These are phyloP conservation scores for Vollenhovia emeryi DNA, from an alignment of 1,140 invertebrate genomes.

Conservation along the genomic window DNA sequence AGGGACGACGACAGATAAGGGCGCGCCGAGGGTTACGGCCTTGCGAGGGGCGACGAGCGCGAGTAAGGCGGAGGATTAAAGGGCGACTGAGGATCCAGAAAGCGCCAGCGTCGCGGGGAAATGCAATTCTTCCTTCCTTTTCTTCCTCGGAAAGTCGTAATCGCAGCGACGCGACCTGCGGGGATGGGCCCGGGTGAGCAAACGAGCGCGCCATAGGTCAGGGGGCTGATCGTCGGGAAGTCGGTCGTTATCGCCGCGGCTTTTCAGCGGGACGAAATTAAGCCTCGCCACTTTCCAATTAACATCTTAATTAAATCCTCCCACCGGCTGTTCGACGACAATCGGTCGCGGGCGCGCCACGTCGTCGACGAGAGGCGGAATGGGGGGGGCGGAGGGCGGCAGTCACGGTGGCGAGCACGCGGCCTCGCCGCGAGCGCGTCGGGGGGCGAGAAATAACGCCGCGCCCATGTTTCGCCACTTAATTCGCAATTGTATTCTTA, in stretches of 20 bases:
- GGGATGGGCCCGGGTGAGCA: neutral
- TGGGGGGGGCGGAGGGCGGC: neutral
- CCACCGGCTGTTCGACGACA: conserved; percentile 30
- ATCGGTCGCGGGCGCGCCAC: conserved; percentile 35
- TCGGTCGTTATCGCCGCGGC: conserved; percentile 80
- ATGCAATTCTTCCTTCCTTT: conserved; percentile 4
- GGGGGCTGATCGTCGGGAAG: conserved; percentile 72
- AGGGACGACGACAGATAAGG: conserved; percentile 66
- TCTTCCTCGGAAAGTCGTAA: conserved; percentile 6
- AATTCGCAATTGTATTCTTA: conserved; percentile 71
- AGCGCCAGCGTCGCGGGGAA: conserved; percentile 11
- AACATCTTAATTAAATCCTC: conserved; percentile 81
- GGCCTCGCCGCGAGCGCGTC: conserved; percentile 14
- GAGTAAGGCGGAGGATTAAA: conserved; percentile 63
- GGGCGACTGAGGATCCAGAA: conserved; percentile 15
- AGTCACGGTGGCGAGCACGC: neutral
- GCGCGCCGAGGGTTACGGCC: conserved; percentile 58
- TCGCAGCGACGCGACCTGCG: conserved; percentile 11
- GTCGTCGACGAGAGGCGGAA: conserved; percentile 37
- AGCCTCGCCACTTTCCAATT: conserved; percentile 82
- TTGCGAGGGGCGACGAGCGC: conserved; percentile 42
- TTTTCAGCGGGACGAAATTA: conserved; percentile 81
- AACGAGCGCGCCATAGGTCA: conserved; percentile 60
- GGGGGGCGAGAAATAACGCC: conserved; percentile 50
- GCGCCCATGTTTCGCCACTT: conserved; percentile 43